Conservation (phyloP, 2,113 vertebrate species). For the Catharus minimus region DNA sequence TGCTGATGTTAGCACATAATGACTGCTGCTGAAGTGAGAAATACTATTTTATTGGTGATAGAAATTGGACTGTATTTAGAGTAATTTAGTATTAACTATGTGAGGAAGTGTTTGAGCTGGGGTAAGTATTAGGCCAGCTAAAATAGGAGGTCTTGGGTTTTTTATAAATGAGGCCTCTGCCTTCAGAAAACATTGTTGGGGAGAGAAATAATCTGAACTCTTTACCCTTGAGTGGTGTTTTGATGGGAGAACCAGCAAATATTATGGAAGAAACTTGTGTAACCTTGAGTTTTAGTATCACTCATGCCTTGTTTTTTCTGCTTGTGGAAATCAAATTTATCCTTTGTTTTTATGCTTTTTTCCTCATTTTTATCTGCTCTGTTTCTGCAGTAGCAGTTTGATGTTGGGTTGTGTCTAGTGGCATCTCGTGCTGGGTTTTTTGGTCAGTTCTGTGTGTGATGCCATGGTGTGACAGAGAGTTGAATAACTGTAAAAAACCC, state of each 20-base stretch:
- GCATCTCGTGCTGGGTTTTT: accelerated
- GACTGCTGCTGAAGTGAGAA: neutral
- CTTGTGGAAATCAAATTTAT: neutral
- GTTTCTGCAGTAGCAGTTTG: neutral
- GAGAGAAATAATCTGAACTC: neutral
- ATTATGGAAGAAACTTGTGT: neutral
- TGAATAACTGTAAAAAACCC: neutral
- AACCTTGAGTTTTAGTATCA: neutral
- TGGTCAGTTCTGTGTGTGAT: neutral
- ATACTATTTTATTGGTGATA: neutral
- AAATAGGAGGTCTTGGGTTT: neutral
- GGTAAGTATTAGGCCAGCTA: neutral
- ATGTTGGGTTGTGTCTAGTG: neutral
- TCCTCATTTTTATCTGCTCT: neutral
- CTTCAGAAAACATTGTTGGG: neutral
- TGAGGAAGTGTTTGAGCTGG: neutral
- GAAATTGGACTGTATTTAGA: neutral
- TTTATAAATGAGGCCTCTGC: neutral
- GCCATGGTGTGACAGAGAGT: neutral
- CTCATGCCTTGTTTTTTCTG: neutral
- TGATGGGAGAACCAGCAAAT: neutral
- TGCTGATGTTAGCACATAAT: neutral
- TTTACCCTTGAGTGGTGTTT: accelerated
- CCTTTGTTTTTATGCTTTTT: neutral
- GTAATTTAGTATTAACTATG: neutral